Conservation (phyloP, 2,888 invertebrate genomes). For the Amblyjoppa fuscipennis region DNA sequence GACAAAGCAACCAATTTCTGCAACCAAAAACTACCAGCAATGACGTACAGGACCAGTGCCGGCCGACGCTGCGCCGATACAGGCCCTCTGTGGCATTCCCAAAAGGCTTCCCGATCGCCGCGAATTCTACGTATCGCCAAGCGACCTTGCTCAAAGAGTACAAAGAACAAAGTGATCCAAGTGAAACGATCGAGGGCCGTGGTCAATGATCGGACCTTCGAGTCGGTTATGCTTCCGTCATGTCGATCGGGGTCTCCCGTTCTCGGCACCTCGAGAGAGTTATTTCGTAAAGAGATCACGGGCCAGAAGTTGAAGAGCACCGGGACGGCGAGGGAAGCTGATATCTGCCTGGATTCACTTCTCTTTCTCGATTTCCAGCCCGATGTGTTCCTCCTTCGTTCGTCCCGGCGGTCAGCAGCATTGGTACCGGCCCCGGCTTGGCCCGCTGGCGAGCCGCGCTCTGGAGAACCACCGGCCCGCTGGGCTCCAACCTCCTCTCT, state of each 20-base stretch:
- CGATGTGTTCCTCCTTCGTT: conserved; percentile 11
- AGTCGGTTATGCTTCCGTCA: conserved; percentile 77
- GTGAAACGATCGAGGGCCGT: conserved; percentile 31
- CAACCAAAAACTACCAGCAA: too few relatives aligned
- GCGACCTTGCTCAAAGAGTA: too few relatives aligned
- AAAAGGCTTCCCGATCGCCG: too few relatives aligned
- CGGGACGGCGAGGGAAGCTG: conserved; percentile 64
- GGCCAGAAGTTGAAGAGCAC: conserved; percentile 66
- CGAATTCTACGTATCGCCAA: too few relatives aligned
- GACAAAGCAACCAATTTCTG: too few relatives aligned
- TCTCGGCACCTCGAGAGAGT: conserved; percentile 22
- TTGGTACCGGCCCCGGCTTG: too few relatives aligned
- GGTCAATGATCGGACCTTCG: conserved; percentile 5
- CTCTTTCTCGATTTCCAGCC: conserved; percentile 26
- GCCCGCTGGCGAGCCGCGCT: neutral
- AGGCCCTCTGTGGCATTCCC: too few relatives aligned
- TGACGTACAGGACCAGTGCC: too few relatives aligned
- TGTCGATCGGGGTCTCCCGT: conserved; percentile 72
- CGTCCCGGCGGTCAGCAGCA: conserved; percentile 27
- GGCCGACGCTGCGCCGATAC: too few relatives aligned
- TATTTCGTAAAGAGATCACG: conserved; percentile 66
- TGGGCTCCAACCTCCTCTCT: neutral
- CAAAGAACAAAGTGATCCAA: conserved; percentile 52
- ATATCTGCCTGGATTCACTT: conserved; percentile 3
- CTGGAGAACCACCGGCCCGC: conserved; percentile 41